Base-by-base conservation (phyloP, 2,888 invertebrate genomes). In the Laothoe populi region DNA sequence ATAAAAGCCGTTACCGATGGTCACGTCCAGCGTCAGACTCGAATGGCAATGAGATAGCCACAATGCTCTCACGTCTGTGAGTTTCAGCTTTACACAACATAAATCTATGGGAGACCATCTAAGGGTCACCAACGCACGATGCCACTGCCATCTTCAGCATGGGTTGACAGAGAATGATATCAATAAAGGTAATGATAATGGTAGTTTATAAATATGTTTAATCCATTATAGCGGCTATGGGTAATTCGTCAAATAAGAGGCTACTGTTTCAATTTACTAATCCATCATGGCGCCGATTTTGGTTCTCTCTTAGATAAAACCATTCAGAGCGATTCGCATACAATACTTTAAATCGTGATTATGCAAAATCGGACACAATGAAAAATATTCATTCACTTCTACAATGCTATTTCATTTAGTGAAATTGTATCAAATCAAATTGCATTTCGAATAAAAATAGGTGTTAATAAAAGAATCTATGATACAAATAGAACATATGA, bases 221-320 rank as follows among this genome's bases (percentile, higher is more conserved):
- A 10, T 16, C 19, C 49, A 31, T 19, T 31, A n/a, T 16, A 49
- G 26, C 4, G 24, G 7, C 8, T 53, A 53, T 26, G 26, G 26
- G 7, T n/a, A 35, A 53, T 35, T 53, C 31, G 53, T 10, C 35
- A 21, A 11, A 53, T 53, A 53, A 53, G 19, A 19, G 16, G 42
- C 42, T 31, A 53, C 49, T 31, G 31, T 35, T 53, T 31, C 11
- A 61, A 35, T 21, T 57, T 46, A 61, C n/a, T 57, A 57, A 57
- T 57, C 38, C 44, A 16, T 46, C 4, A 57, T 57, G 57, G 35
- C 45, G 53, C 35, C 35, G 11, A 11, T 11, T 35, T 53, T 53
- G 53, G 53, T 35, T 53, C 48, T 19, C 35, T 35, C 31, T 53
- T n/a, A 53, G 35, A 35, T 53, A 1, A 53, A 53, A 53, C 35